Conservation (phyloP, 2,797 vertebrate genomes). For the Parauchenoglanis ngamensis region DNA sequence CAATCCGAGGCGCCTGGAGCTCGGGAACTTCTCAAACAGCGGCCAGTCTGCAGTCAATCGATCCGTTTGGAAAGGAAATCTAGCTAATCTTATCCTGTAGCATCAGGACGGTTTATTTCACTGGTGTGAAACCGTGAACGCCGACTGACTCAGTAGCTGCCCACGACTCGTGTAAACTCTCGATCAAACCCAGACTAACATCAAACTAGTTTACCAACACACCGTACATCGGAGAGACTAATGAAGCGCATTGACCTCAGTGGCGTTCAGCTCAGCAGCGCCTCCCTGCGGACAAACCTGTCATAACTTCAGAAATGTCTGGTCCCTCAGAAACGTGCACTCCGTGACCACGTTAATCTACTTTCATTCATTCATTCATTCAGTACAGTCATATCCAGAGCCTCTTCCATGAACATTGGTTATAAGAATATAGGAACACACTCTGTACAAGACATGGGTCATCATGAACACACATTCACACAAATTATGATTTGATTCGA, state of each 20-base stretch:
- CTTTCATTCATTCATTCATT: not conserved
- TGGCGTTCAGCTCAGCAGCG: constrained; percentile 3
- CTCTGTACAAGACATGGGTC: not conserved
- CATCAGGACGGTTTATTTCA: too few species aligned
- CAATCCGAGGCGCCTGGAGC: not conserved
- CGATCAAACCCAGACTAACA: not conserved
- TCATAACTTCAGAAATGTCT: not conserved
- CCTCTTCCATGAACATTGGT: not conserved
- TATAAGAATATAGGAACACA: not conserved
- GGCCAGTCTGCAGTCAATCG: not conserved
- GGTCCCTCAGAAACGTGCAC: not conserved
- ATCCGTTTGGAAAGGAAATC: not conserved
- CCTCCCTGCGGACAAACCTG: not conserved
- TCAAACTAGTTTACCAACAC: constrained; percentile 13
- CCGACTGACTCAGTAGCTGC: not conserved
- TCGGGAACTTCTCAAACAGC: not conserved
- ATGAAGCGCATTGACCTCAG: not conserved
- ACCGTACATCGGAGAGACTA: not conserved
- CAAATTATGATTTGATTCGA: too few species aligned
- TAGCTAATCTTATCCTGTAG: not conserved
- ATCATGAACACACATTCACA: not conserved
- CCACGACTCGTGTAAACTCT: not conserved
- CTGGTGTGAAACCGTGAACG: not conserved
- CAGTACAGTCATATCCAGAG: not conserved
- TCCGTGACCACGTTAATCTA: not conserved